Evolutionary conservation across 2,888 invertebrate genomes (phyloP).

Genomic region (Lycophotia porphyrea): DNA sequence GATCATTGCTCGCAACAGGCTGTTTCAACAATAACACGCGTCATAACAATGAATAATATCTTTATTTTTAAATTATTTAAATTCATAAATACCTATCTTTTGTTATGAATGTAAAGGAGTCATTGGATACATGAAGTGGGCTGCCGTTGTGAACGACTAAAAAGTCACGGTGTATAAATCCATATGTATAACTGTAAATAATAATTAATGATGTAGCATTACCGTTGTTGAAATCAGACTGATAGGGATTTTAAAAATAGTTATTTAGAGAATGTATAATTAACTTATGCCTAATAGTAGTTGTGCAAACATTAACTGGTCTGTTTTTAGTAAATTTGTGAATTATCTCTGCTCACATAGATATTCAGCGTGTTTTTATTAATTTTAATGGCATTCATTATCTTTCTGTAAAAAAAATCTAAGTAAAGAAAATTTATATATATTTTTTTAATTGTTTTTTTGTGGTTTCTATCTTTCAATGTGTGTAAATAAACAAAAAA

Average conservation of each 20-base stretch:
- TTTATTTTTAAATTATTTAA: too few species aligned
- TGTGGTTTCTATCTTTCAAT: not conserved
- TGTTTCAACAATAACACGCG: too few species aligned
- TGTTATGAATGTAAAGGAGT: too few species aligned
- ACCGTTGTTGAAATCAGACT: conserved; percentile 86
- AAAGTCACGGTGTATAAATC: too few species aligned
- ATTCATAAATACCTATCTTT: too few species aligned
- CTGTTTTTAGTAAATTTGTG: conserved; percentile 52
- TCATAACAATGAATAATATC: too few species aligned
- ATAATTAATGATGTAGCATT: conserved; percentile 62
- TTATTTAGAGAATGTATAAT: conserved; percentile 60
- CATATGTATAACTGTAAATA: conserved; percentile 59
- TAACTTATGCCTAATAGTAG: conserved; percentile 30
- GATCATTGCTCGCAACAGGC: too few species aligned
- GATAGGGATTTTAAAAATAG: conserved; percentile 80
- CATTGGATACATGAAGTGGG: too few species aligned
- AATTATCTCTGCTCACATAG: conserved; percentile 41
- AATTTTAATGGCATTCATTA: conserved; percentile 40
- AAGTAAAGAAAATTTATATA: too few species aligned
- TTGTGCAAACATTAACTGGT: conserved; percentile 31
- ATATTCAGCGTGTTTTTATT: conserved; percentile 31
- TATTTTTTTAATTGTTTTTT: too few species aligned
- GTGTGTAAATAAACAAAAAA: conserved; percentile 29
- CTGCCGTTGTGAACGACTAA: too few species aligned
- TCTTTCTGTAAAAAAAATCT: not conserved